phyloP scores from a whole-genome alignment of 2,113 vertebrate genomes.

The Brevimyrus niger region DNA sequence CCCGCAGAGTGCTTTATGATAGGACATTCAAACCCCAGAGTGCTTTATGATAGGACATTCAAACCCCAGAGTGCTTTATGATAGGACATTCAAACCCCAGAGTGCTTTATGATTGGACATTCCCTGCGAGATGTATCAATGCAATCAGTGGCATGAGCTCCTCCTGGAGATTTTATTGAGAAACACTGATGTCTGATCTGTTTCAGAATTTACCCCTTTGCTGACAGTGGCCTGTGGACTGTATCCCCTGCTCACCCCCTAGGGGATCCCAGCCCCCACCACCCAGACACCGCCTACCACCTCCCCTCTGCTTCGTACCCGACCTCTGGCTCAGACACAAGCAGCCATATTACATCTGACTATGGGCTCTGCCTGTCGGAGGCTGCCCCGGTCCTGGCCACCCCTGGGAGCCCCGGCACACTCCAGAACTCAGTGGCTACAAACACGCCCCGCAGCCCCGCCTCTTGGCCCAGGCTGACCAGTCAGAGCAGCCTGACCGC shows the following conservation, averaged over 20 bases:
- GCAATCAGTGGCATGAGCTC: neutral
- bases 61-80: too few species aligned
- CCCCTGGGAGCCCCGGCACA: slow-evolving; percentile 55
- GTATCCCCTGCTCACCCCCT: slow-evolving; percentile 60
- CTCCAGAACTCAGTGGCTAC: slow-evolving; percentile 66
- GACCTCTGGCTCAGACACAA: slow-evolving; percentile 19
- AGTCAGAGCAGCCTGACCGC: slow-evolving; percentile 43
- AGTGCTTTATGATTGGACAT: too few species aligned
- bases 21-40: neutral
- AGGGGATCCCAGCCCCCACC: slow-evolving; percentile 69
- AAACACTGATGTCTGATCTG: neutral
- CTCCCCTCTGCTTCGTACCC: neutral
- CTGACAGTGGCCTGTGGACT: slow-evolving; percentile 60
- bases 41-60: neutral
- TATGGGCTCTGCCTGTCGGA: slow-evolving; percentile 45
- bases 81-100: too few species aligned
- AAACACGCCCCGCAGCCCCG: slow-evolving; percentile 58
- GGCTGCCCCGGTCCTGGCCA: slow-evolving; percentile 42
- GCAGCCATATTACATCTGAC: slow-evolving; percentile 40
- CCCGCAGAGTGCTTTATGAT: neutral
- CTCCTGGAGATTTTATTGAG: neutral
- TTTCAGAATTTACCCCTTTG: slow-evolving; percentile 55
- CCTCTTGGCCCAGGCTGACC: slow-evolving; percentile 54
- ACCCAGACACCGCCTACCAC: slow-evolving; percentile 47
- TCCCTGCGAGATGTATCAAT: neutral